These are phyloP conservation scores for Nymphicus hollandicus DNA, from an alignment of 2,113 vertebrate genomes.

Conservation along the genomic window DNA sequence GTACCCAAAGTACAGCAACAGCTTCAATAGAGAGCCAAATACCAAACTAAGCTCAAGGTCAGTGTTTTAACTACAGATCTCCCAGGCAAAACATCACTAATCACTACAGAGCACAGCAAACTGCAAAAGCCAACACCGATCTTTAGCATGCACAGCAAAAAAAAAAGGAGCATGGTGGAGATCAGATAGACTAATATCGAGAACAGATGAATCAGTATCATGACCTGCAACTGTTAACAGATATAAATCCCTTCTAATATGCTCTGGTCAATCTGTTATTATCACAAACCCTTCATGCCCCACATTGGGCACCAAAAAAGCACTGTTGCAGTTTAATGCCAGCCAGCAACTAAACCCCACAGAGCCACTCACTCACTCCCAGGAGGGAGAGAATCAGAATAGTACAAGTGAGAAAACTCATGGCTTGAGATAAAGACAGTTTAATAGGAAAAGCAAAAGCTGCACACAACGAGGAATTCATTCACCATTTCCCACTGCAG, in stretches of 20 bases:
- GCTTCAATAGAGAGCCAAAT: not conserved
- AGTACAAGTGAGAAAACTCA: not conserved
- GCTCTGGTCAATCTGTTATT: not conserved
- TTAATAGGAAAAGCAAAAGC: not conserved
- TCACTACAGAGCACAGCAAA: not conserved
- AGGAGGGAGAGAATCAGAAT: not conserved
- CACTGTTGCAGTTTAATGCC: not conserved
- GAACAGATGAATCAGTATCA: not conserved
- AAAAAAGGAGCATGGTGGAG: not conserved
- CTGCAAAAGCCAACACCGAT: not conserved
- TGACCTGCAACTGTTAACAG: not conserved
- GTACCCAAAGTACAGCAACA: not conserved
- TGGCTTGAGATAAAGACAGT: not conserved
- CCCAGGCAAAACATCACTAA: not conserved
- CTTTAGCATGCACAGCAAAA: not conserved
- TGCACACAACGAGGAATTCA: not conserved
- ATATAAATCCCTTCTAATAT: not conserved
- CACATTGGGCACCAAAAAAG: not conserved
- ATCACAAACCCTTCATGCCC: not conserved
- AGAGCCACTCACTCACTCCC: rapidly evolving
- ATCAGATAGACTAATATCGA: not conserved
- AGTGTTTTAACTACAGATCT: not conserved
- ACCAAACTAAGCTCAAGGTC: not conserved
- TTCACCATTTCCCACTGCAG: not conserved
- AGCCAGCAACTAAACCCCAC: not conserved